Evolutionary conservation across 2,888 invertebrate genomes (phyloP), one percentile per base, ranked within the genome.

Genomic region (Tachina grossa): DNA sequence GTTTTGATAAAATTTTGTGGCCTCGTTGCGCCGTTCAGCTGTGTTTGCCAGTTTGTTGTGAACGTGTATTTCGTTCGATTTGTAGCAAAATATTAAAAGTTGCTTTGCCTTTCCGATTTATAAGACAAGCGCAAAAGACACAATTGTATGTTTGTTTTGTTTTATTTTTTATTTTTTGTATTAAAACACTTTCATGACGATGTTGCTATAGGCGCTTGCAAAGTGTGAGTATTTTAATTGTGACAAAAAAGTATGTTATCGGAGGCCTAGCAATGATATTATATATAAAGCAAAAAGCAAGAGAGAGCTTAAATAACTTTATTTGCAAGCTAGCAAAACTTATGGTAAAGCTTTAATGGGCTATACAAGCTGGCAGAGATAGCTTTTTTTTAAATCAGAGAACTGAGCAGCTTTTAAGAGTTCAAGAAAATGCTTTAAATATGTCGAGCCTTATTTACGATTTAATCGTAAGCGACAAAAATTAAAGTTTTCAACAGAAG

Each of bases 101-200:
- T 83, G 51, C 55, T 72, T 72, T 77, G 65, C 51, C 61, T 74
- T 63, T 2, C 9, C 10, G 13, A 41, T 55, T 61, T 65, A 75
- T 53, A 55, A 83, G 79, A 79, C 85, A 83, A 63, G 85, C 85
- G 85, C 85, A 85, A 68, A 83, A 83, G 69, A 63, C 51, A 78
- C 59, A 53, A 74, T 16, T 75, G 22, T 81, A 22, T 79, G 14
- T 63, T 57, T 63, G 39, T 22, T 47, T 39, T 13, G 9, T 19
- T n/a, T 61, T 11, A 10, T 61, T 61, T n/a, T 57, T 8, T 39
- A 3, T 16, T 63, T 45, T 41, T 39, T 53, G 41, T n/a, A 39
- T 14, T 59, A n/a, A 59, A 59, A 59, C 10, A 14, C 43, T 63
- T 51, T 43, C n/a, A 51, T 39, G 59, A 53, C 41, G 47, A 66